A percentile compares a stretch with the other conserved stretches of the same genome.
phyloP scores from a whole-genome alignment of 2,113 vertebrate genomes.

The Amblyornis subalaris region DNA sequence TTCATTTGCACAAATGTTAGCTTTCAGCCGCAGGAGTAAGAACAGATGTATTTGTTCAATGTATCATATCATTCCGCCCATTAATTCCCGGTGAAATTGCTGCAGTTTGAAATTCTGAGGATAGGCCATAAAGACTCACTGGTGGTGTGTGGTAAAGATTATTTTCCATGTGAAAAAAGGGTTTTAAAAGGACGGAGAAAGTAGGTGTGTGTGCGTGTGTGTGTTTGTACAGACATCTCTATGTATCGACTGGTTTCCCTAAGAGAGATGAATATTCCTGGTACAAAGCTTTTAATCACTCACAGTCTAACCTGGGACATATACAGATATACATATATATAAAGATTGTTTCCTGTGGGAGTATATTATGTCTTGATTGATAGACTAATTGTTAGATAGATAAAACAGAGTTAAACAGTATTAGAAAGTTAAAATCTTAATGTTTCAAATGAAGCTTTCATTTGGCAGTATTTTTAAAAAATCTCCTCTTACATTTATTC shows the following conservation, averaged over 20 bases:
- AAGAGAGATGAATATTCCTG: constrained; percentile 11
- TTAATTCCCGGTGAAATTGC: constrained; percentile 49
- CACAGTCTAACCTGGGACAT: constrained; percentile 18
- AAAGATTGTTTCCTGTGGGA: constrained; percentile 56
- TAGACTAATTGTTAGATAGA: constrained; percentile 71
- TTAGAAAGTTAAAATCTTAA: constrained; percentile 68
- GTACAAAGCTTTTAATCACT: constrained; percentile 48
- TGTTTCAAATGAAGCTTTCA: constrained; percentile 55
- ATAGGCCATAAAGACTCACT: background rate
- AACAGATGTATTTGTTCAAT: constrained; percentile 57
- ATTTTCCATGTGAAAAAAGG: background rate
- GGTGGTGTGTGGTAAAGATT: background rate
- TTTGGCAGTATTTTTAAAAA: background rate
- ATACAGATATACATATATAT: background rate
- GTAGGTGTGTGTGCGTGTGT: background rate
- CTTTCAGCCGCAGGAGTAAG: background rate
- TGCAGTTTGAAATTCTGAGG: constrained; percentile 6
- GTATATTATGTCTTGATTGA: constrained; percentile 60
- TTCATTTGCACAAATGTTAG: constrained; percentile 43
- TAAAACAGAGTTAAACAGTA: constrained; percentile 68
- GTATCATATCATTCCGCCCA: constrained; percentile 53
- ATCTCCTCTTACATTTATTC: background rate
- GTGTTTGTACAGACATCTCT: background rate
- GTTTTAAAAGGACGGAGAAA: background rate
- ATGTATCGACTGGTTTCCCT: background rate